Conservation (phyloP, 1,140 invertebrate genomes). For the Linepithema humile region DNA sequence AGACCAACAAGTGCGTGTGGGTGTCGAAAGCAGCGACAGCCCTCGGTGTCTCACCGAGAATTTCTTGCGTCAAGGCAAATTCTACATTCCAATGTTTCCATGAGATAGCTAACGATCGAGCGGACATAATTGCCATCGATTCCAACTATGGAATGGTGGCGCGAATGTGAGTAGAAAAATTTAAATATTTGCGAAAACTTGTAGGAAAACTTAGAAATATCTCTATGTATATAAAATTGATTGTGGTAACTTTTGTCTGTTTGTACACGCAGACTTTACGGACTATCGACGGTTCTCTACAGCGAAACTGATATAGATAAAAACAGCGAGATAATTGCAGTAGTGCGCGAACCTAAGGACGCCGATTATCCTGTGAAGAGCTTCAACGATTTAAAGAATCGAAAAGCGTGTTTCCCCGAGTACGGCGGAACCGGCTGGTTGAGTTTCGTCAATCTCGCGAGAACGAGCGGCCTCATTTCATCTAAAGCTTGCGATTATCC, state of each 20-base stretch:
- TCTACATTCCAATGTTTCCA: constrained; percentile 86
- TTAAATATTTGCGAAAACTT: background rate
- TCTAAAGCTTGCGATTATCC: constrained; percentile 85
- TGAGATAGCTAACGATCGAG: constrained; percentile 85
- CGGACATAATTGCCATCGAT: constrained; percentile 89
- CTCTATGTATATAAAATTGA: background rate
- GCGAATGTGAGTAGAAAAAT: constrained; percentile 85
- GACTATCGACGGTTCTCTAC: constrained; percentile 85
- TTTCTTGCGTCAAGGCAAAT: constrained; percentile 83
- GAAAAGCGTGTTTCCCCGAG: constrained; percentile 88
- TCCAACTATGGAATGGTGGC: constrained; percentile 89
- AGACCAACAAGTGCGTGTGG: constrained; percentile 87
- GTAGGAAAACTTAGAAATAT: background rate
- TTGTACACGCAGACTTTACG: constrained; percentile 83
- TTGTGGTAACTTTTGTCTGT: background rate
- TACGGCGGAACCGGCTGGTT: constrained; percentile 87
- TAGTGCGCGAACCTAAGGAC: constrained; percentile 82
- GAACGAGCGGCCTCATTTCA: constrained; percentile 80
- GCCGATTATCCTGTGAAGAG: constrained; percentile 79
- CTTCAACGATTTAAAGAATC: constrained; percentile 85
- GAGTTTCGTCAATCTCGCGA: constrained; percentile 85
- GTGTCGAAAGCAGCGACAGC: constrained; percentile 83
- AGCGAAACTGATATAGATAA: constrained; percentile 82
- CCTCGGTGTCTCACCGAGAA: constrained; percentile 86
- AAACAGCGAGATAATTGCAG: constrained; percentile 85